Percentiles rank a stretch among this genome's conserved stretches.
Conservation (phyloP, 2,888 invertebrate genomes). For the Caenorhabditis plicata region DNA sequence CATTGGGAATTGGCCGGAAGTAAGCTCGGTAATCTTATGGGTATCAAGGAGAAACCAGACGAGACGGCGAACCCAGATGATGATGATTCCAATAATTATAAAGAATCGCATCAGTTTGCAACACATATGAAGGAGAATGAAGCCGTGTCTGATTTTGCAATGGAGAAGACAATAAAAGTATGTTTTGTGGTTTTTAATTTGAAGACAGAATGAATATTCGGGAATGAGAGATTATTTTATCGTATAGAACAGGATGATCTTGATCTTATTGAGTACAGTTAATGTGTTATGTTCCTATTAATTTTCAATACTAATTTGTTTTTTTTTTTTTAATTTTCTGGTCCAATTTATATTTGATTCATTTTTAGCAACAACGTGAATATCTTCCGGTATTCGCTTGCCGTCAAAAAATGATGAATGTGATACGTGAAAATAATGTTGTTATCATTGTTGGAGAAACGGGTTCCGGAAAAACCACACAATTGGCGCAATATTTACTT, state of each 20-base stretch:
- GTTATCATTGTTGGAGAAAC: constrained; percentile 65
- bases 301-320: no score
- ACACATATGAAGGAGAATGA: constrained; percentile 77
- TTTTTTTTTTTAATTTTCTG: no score
- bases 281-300: no score
- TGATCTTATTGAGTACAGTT: no score
- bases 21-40: constrained; percentile 93
- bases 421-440: constrained; percentile 73
- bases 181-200: not conserved
- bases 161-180: constrained; percentile 74
- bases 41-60: constrained; percentile 77
- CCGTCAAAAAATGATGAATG: constrained; percentile 75
- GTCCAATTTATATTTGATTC: no score
- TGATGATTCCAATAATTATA: constrained; percentile 41
- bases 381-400: constrained; percentile 93
- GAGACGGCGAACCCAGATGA: constrained; percentile 70
- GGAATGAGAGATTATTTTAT: no score
- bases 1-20: constrained; percentile 99
- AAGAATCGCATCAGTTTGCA: constrained; percentile 90
- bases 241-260: no score
- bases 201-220: no score
- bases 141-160: constrained; percentile 79
- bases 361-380: constrained; percentile 78
- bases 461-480: constrained; percentile 96
- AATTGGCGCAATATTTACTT: constrained; percentile 69